These are phyloP conservation scores for Jordanella pulchra DNA, from an alignment of 2,797 vertebrate species.

Conservation along the genomic window DNA sequence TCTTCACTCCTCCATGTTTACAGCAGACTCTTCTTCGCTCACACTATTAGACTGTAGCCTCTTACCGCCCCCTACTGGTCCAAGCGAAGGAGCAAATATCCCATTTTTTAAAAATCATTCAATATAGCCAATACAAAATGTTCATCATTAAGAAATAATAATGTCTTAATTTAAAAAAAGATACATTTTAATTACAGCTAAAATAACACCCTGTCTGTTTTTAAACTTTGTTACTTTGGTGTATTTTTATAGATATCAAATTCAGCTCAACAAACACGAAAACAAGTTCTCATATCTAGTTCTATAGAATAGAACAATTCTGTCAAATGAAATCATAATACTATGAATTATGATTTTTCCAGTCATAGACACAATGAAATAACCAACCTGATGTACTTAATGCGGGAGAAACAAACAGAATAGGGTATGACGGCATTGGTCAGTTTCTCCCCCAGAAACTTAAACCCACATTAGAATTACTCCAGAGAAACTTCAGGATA, in stretches of 20 bases:
- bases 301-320: neutral
- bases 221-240: too few relatives aligned
- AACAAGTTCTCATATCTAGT: neutral
- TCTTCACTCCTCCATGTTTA: neutral
- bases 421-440: too few relatives aligned
- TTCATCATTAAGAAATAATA: too few relatives aligned
- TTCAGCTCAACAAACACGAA: neutral
- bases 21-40: neutral
- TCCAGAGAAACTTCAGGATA: too few relatives aligned
- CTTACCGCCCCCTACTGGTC: neutral
- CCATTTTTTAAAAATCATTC: too few relatives aligned
- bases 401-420: neutral
- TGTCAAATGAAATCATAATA: neutral
- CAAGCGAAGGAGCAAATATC: neutral
- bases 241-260: neutral
- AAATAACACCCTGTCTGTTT: too few relatives aligned
- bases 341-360: neutral
- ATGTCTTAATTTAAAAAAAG: too few relatives aligned
- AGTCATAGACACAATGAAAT: neutral
- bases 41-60: too few relatives aligned
- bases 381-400: neutral
- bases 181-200: too few relatives aligned
- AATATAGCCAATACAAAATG: too few relatives aligned
- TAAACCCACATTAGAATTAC: too few relatives aligned
- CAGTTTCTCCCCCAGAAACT: too few relatives aligned